A percentile compares a stretch with the other conserved stretches of the same genome.
phyloP scores from a whole-genome alignment of 2,113 vertebrate species.

The Oxygymnocypris stewartii region DNA sequence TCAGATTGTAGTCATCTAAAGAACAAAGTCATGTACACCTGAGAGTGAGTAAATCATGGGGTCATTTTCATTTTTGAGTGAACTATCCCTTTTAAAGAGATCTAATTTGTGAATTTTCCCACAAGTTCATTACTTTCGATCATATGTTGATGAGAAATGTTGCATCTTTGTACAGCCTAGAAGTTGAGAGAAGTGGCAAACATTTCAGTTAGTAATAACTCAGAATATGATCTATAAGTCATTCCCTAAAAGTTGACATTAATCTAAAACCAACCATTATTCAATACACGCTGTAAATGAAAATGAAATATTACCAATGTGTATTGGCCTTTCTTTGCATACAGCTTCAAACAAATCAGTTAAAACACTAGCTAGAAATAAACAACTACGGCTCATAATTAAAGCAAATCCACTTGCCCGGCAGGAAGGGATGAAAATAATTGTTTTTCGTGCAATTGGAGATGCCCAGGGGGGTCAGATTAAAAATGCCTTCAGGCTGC shows the following conservation, averaged over 20 bases:
- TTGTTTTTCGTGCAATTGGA: constrained; percentile 10
- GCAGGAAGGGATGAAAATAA: constrained; percentile 33
- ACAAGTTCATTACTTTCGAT: background rate
- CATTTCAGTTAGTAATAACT: background rate
- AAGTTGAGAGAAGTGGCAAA: background rate
- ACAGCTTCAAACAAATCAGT: constrained; percentile 7
- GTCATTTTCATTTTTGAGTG: too few species aligned
- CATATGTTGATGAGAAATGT: background rate
- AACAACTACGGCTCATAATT: constrained; percentile 27
- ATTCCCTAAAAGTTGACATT: background rate
- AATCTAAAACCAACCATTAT: constrained; percentile 33
- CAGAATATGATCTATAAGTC: constrained; percentile 20
- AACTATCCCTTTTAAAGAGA: background rate
- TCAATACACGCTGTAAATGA: constrained; percentile 20
- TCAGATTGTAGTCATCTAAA: too few species aligned
- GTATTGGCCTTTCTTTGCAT: background rate
- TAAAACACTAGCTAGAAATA: constrained; percentile 18
- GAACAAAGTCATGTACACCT: too few species aligned
- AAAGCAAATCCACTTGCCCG: constrained; percentile 5
- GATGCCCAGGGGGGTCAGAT: constrained; percentile 31
- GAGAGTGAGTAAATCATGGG: too few species aligned
- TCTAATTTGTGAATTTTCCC: background rate
- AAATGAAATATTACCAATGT: constrained; percentile 14
- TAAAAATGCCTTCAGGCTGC: constrained; percentile 19
- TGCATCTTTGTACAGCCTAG: background rate